A percentile compares a stretch with the other conserved stretches of the same genome.
phyloP scores from a whole-genome alignment of 92 coral and sea anemone species.

The Anthopleura xanthogrammica region DNA sequence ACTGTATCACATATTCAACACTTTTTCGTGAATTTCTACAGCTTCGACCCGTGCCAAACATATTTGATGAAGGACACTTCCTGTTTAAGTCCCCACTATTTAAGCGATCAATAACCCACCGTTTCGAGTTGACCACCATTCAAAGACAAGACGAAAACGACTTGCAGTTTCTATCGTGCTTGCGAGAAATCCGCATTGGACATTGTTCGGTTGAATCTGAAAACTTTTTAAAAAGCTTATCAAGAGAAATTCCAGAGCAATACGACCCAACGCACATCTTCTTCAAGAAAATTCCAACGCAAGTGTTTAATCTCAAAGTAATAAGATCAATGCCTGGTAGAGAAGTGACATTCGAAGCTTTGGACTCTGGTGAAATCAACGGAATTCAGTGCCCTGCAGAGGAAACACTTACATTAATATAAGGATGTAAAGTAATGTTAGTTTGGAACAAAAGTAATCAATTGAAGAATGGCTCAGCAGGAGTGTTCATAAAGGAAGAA shows the following conservation, averaged over 20 bases:
- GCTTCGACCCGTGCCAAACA: slow-evolving; percentile 41
- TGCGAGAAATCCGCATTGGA: slow-evolving; percentile 46
- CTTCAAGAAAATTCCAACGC: slow-evolving; percentile 53
- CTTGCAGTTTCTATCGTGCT: slow-evolving; percentile 17
- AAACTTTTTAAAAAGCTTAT: slow-evolving; percentile 8
- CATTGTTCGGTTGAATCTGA: slow-evolving; percentile 21
- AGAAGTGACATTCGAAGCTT: neutral
- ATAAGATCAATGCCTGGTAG: slow-evolving; percentile 47
- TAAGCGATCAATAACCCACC: slow-evolving; percentile 37
- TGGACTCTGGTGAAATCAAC: too few species aligned
- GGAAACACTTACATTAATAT: too few species aligned
- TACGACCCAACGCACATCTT: slow-evolving; percentile 36
- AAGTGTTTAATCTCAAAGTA: slow-evolving; percentile 39
- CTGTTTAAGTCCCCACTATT: slow-evolving; percentile 31
- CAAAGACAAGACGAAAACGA: slow-evolving; percentile 36
- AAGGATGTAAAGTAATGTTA: too few species aligned
- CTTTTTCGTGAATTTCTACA: slow-evolving; percentile 28
- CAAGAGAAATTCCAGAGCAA: slow-evolving; percentile 36
- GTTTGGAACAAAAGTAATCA: too few species aligned
- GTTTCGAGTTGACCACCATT: slow-evolving; percentile 31
- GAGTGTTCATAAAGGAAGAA: too few species aligned
- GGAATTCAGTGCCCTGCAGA: too few species aligned
- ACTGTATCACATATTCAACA: too few species aligned
- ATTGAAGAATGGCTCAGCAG: too few species aligned
- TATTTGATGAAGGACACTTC: slow-evolving; percentile 33